Evolutionary conservation across 2,113 vertebrate genomes (phyloP).

Genomic region (Copsychus sechellarum): DNA sequence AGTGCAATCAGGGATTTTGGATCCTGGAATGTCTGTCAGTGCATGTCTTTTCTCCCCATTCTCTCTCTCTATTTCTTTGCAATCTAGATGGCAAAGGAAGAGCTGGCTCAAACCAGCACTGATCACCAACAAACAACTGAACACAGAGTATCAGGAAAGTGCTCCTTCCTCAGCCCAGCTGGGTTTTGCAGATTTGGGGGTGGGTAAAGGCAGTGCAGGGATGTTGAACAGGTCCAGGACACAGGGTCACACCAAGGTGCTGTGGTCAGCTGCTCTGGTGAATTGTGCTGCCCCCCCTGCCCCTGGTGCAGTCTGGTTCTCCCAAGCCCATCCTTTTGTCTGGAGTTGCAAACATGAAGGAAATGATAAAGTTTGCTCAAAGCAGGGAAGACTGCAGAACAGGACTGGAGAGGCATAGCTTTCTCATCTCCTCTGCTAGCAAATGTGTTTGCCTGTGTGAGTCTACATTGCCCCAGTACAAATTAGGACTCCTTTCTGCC

Average conservation of each 20-base stretch:
- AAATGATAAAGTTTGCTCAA: not conserved
- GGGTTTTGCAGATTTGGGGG: not conserved
- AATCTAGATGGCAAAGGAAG: not conserved
- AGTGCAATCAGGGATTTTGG: not conserved
- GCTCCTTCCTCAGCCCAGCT: not conserved
- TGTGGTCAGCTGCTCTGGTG: not conserved
- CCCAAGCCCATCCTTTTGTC: not conserved
- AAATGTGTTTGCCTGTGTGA: accelerated
- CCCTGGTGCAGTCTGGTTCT: not conserved
- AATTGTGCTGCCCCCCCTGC: not conserved
- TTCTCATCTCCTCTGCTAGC: not conserved
- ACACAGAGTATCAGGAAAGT: not conserved
- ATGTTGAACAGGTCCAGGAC: not conserved
- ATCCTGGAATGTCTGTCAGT: not conserved
- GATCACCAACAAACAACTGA: not conserved
- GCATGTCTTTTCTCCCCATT: not conserved
- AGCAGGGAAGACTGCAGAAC: not conserved
- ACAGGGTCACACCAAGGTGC: not conserved
- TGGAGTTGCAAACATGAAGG: not conserved
- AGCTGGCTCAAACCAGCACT: not conserved
- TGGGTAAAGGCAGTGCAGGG: not conserved
- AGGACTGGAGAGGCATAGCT: not conserved
- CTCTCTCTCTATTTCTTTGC: not conserved
- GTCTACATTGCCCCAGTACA: not conserved
- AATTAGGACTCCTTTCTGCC: not conserved